phyloP scores from a whole-genome alignment of 2,113 vertebrate species.

The Numenius arquata region DNA sequence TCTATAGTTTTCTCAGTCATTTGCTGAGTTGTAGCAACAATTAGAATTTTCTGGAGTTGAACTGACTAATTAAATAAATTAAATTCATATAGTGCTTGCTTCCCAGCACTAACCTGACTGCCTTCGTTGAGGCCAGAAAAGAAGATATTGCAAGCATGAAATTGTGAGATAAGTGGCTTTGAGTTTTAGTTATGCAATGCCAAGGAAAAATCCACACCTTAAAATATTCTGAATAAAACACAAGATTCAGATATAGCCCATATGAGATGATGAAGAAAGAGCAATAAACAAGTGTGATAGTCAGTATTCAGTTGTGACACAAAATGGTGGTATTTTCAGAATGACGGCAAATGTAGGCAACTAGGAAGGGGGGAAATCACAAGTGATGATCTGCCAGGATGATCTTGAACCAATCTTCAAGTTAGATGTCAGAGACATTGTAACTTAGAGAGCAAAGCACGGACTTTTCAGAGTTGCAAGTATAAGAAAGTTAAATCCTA shows the following conservation, averaged over 20 bases:
- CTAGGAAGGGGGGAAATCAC: background rate
- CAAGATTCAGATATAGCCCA: background rate
- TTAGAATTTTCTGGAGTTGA: background rate
- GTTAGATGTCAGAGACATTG: background rate
- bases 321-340: background rate
- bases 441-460: background rate
- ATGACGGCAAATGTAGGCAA: background rate
- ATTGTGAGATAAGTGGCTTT: background rate
- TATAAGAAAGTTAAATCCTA: background rate
- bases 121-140: background rate
- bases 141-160: background rate
- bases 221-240: background rate
- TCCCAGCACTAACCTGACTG: background rate
- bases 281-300: background rate
- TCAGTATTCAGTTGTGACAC: background rate
- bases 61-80: background rate
- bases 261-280: background rate
- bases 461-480: background rate
- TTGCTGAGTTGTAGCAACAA: background rate
- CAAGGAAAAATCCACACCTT: background rate
- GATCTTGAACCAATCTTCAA: background rate
- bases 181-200: background rate
- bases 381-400: background rate
- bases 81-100: background rate
- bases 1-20: background rate